Conservation (phyloP, 53 echinoderm and acorn worm species). For the Echinometra lucunter region DNA sequence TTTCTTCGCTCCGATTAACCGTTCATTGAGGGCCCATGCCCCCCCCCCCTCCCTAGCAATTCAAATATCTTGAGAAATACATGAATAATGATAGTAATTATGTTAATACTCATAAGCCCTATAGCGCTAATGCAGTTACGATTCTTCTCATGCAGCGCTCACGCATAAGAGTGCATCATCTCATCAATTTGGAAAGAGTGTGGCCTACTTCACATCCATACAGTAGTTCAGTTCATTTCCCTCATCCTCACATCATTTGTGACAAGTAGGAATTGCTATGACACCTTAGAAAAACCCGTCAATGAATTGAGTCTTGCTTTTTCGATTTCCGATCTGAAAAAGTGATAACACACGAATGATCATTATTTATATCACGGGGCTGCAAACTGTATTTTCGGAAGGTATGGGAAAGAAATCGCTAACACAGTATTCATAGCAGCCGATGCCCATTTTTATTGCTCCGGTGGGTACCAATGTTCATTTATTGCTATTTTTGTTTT, state of each 20-base stretch:
- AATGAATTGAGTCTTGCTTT: not conserved
- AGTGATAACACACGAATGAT: not conserved
- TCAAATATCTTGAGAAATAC: too few relatives aligned
- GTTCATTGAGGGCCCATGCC: not conserved
- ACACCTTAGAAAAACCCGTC: not conserved
- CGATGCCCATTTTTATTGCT: not conserved
- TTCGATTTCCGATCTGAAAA: not conserved
- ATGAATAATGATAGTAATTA: too few relatives aligned
- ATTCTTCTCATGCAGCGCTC: too few relatives aligned
- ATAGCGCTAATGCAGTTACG: too few relatives aligned
- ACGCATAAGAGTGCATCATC: too few relatives aligned
- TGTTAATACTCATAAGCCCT: too few relatives aligned
- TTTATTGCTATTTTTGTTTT: not conserved
- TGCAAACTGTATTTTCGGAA: not conserved
- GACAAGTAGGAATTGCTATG: not conserved
- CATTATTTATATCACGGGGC: not conserved
- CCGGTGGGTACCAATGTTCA: not conserved
- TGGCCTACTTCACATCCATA: too few relatives aligned
- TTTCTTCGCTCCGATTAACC: not conserved
- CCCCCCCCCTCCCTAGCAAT: not conserved
- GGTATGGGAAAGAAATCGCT: not conserved
- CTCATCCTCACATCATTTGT: not conserved
- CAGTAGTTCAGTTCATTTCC: too few relatives aligned
- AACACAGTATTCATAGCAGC: not conserved
- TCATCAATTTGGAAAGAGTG: too few relatives aligned